Percentiles rank a stretch among this genome's conserved stretches.
Conservation (phyloP, 2,113 vertebrate genomes). For the rat (Rattus norvegicus) region DNA sequence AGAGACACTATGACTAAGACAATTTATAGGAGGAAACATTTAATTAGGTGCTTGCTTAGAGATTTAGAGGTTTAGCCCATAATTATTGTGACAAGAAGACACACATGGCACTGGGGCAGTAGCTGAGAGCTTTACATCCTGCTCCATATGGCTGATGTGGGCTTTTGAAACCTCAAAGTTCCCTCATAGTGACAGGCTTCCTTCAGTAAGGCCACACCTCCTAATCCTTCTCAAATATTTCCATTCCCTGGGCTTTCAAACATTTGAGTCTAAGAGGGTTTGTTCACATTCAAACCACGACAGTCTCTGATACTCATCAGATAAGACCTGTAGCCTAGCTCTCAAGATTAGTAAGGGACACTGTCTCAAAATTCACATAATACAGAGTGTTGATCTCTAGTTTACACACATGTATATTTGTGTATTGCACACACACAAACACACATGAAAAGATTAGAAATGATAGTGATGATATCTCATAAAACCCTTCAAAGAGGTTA, state of each 20-base stretch:
- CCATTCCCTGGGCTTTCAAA: neutral
- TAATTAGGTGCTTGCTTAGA: neutral
- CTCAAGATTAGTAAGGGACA: neutral
- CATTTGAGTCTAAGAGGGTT: too few relatives aligned
- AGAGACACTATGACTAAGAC: neutral
- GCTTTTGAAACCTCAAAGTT: neutral
- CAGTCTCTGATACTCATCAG: neutral
- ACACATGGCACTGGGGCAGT: neutral
- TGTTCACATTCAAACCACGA: neutral
- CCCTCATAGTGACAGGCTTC: neutral
- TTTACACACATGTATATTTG: neutral
- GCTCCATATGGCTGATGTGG: neutral
- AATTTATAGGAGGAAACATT: neutral
- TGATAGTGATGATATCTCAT: neutral
- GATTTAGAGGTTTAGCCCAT: neutral
- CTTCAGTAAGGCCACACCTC: neutral
- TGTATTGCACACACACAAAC: neutral
- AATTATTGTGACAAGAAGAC: neutral
- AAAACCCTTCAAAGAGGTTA: neutral
- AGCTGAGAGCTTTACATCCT: neutral
- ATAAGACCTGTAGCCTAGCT: neutral
- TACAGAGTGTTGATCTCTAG: neutral
- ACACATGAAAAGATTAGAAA: neutral
- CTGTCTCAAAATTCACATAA: neutral
- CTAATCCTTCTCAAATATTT: neutral